Percentiles rank a stretch among this genome's conserved stretches.
phyloP scores from a whole-genome alignment of 2,888 invertebrate genomes.

The Mimachlamys varia region DNA sequence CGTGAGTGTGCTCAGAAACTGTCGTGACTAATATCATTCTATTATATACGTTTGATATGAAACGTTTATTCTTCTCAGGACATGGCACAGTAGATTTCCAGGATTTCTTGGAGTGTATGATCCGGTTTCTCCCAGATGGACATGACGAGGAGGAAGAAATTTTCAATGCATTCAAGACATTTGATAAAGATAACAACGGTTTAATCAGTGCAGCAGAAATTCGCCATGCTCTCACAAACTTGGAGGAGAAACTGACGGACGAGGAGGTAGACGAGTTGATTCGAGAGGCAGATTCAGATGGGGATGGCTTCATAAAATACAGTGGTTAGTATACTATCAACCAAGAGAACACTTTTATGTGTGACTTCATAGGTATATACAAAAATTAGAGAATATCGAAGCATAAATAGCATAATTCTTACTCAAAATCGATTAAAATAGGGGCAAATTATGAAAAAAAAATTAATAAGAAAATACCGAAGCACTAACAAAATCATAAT shows the following conservation, averaged over 20 bases:
- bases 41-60: no score
- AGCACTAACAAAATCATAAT: no score
- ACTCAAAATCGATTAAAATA: no score
- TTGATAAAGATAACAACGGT: neutral
- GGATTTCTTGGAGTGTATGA: constrained; percentile 1
- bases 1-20: no score
- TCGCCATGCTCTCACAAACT: constrained; percentile 5
- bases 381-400: no score
- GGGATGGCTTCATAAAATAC: neutral
- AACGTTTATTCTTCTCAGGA: neutral
- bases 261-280: neutral
- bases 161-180: neutral
- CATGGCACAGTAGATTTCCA: constrained; percentile 1
- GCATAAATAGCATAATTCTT: no score
- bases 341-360: neutral
- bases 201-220: neutral
- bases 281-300: neutral
- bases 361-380: neutral
- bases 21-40: no score
- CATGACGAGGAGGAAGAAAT: constrained; percentile 24
- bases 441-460: no score
- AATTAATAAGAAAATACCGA: no score
- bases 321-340: neutral
- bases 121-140: neutral
- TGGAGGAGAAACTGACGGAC: constrained; percentile 19